These are phyloP conservation scores for Garrulus glandarius DNA, from an alignment of 2,797 vertebrate species.

Conservation along the genomic window DNA sequence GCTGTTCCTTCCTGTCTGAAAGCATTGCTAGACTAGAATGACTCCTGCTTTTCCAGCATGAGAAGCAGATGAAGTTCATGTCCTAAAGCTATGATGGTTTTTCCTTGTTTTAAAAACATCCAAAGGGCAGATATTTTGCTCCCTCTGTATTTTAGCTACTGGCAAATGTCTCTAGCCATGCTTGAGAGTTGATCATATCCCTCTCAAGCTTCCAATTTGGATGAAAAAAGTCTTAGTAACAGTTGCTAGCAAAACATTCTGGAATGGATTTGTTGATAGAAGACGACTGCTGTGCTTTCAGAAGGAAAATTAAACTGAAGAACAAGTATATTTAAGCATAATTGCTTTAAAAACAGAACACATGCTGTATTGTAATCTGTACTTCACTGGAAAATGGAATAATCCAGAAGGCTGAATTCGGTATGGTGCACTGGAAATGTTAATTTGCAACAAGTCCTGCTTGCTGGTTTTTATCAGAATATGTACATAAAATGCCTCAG, in stretches of 20 bases:
- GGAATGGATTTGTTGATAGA: constrained; percentile 62
- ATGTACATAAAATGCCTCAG: background rate
- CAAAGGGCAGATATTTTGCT: background rate
- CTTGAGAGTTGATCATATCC: background rate
- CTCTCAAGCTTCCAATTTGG: background rate
- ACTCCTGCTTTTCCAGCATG: background rate
- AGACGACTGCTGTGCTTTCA: constrained; percentile 55
- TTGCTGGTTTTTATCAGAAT: background rate
- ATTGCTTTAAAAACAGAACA: constrained; percentile 66
- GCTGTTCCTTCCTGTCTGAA: background rate
- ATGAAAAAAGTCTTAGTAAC: constrained; percentile 25
- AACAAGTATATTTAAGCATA: constrained; percentile 64
- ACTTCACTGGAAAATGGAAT: constrained; percentile 51
- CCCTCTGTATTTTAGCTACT: constrained; percentile 34
- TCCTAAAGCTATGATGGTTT: background rate
- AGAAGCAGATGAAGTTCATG: background rate
- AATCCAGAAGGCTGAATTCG: constrained; percentile 27
- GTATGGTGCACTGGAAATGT: background rate
- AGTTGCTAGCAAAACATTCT: constrained; percentile 59
- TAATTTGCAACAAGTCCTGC: background rate
- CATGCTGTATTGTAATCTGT: constrained; percentile 27
- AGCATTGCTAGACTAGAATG: background rate
- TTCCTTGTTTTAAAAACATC: background rate
- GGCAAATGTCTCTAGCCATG: background rate
- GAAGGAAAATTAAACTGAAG: constrained; percentile 62